Conservation (phyloP, 2,888 invertebrate genomes). For the Hipparchia semele region DNA sequence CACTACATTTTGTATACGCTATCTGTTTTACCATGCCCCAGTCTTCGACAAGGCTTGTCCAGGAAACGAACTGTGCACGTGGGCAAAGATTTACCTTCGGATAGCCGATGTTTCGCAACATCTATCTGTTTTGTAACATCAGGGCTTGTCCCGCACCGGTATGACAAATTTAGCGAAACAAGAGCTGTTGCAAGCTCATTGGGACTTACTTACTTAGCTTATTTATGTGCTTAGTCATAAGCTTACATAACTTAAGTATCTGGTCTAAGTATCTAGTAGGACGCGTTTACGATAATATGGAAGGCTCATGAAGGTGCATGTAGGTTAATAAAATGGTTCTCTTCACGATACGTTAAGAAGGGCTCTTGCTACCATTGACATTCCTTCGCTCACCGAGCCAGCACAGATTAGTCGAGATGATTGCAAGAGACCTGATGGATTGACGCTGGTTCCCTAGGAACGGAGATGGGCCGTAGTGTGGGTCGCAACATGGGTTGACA, state of each 20-base stretch:
- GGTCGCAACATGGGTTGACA: too few relatives aligned
- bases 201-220: not conserved
- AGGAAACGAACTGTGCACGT: constrained; percentile 30
- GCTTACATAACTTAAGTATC: not conserved
- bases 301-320: too few relatives aligned
- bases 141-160: constrained; percentile 9
- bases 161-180: constrained; percentile 19
- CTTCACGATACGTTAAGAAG: too few relatives aligned
- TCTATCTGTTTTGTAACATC: constrained; percentile 21
- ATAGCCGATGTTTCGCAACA: constrained; percentile 31
- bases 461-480: too few relatives aligned
- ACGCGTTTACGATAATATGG: too few relatives aligned
- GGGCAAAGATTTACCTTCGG: constrained; percentile 36
- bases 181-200: not conserved
- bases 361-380: too few relatives aligned
- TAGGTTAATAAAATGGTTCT: too few relatives aligned
- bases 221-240: constrained; percentile 2
- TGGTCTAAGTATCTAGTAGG: too few relatives aligned
- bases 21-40: constrained; percentile 3
- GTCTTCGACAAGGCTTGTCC: constrained; percentile 24
- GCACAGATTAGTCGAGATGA: too few relatives aligned
- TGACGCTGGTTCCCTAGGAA: too few relatives aligned
- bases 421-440: too few relatives aligned
- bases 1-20: not conserved
- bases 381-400: too few relatives aligned